These are phyloP conservation scores for Drosophila malerkotliana DNA, from an alignment of 1,140 invertebrate species.

Conservation along the genomic window DNA sequence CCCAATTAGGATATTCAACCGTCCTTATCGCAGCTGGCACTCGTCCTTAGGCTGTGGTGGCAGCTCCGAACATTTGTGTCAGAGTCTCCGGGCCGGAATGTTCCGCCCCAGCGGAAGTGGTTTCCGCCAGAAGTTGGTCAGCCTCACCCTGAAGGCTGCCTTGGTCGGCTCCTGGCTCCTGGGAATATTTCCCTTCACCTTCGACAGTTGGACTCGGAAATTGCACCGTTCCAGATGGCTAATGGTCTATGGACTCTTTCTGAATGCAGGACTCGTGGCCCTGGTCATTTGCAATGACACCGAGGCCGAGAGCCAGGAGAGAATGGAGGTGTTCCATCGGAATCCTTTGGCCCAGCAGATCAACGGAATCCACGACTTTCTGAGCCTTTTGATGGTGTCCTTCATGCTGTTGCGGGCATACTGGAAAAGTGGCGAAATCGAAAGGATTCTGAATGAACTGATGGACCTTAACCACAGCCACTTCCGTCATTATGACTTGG, in stretches of 20 bases:
- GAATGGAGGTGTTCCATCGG: slow-evolving; percentile 2
- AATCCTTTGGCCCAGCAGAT: slow-evolving; percentile 36
- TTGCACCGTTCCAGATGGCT: slow-evolving; percentile 25
- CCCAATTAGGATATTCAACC: slow-evolving; percentile 2
- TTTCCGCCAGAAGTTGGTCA: slow-evolving; percentile 16
- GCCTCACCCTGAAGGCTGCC: slow-evolving; percentile 11
- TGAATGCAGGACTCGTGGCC: slow-evolving; percentile 12
- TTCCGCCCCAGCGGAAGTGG: slow-evolving; percentile 5
- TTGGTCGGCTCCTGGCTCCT: slow-evolving; percentile 39
- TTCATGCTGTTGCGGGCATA: slow-evolving; percentile 3
- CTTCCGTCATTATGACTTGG: background rate
- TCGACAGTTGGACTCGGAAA: background rate
- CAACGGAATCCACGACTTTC: background rate
- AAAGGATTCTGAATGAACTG: slow-evolving; percentile 24
- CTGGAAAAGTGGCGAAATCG: slow-evolving; percentile 27
- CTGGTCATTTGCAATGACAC: background rate
- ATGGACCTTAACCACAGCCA: slow-evolving; percentile 15
- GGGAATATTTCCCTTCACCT: slow-evolving; percentile 53
- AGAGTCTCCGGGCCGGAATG: background rate
- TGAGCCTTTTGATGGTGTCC: background rate
- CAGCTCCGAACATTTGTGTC: background rate
- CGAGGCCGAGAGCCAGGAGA: background rate
- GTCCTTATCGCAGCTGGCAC: slow-evolving; percentile 34
- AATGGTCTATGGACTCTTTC: slow-evolving; percentile 21
- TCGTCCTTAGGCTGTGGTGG: background rate